These are phyloP conservation scores for Antidorcas marsupialis DNA, from an alignment of 2,113 vertebrate species.

Conservation along the genomic window DNA sequence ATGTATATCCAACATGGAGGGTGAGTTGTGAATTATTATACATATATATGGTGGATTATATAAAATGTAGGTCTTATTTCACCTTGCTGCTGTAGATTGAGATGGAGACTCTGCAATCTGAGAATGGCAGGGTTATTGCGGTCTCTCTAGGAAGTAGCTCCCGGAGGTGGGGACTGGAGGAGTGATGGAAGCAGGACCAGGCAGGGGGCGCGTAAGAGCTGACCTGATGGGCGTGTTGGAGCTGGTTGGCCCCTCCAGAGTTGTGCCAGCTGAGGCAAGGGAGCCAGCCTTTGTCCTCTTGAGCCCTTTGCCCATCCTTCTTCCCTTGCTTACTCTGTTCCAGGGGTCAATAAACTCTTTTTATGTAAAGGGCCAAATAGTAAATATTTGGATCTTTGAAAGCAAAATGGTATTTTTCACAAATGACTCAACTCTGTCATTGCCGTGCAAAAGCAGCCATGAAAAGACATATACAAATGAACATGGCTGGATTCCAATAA, in stretches of 20 bases:
- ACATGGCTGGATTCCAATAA: not conserved
- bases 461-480: not conserved
- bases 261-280: not conserved
- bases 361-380: not conserved
- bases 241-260: not conserved
- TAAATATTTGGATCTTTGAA: not conserved
- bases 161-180: not conserved
- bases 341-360: not conserved
- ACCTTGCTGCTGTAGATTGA: not conserved
- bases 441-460: not conserved
- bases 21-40: not conserved
- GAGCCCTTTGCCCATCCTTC: too few relatives aligned
- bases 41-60: not conserved
- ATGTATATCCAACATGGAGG: too few relatives aligned
- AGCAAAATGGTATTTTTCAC: not conserved
- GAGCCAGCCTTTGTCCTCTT: not conserved
- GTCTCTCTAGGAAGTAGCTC: accelerated
- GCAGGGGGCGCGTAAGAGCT: not conserved
- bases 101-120: not conserved
- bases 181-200: not conserved
- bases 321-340: not conserved
- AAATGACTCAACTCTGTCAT: not conserved
- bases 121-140: accelerated
- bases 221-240: accelerated
- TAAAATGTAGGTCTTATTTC: too few relatives aligned